Evolutionary conservation across 2,888 invertebrate genomes (phyloP), one percentile per base, ranked within the genome.

Genomic region (Caenorhabditis imperialis): DNA sequence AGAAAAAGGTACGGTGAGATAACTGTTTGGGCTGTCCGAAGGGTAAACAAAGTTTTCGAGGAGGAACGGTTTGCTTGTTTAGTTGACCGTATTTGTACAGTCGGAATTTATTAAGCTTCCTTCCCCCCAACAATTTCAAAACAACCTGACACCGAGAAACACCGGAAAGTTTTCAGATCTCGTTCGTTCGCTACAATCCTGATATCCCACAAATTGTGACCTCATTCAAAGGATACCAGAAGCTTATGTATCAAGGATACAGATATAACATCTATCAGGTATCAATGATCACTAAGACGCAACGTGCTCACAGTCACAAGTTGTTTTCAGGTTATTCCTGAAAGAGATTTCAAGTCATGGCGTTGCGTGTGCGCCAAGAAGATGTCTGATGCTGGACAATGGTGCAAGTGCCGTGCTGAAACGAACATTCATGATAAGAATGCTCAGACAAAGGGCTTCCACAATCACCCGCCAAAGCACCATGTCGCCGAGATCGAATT

Each of bases 341-440:
- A 82, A n/a, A 63, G 78, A 20, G 77, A 83, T 47, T 81, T 84
- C 74, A 81, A 83, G 65, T 87, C 86, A 12, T 86, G 86, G 86
- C 81, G 86, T 10, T 86, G 86, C 61, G 86, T 87, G 2, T 86
- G 86, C 61, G 86, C 86, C 37, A 86, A 86, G 81, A 86, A 86
- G 57, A 82, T 87, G 81, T 82, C 84, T 38, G 82, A 82, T 44
- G 69, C 76, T 27, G 81, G 81, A 5, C 77, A 81, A 37, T 82
- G 82, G 82, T 84, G 83, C 67, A 86, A 86, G 60, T 86, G 86
- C 44, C 80, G 86, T 30, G 86, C 86, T 23, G 86, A 86, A 62
- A 87, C 86, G 10, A 84, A 82, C 38, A 83, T 84, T 73, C 82
- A 83, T 55, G 86, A 87, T 55, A 77, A 78, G 38, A 82, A 85